Evolutionary conservation across 2,888 invertebrate species (phyloP).

Genomic region (Spialia ferax): DNA sequence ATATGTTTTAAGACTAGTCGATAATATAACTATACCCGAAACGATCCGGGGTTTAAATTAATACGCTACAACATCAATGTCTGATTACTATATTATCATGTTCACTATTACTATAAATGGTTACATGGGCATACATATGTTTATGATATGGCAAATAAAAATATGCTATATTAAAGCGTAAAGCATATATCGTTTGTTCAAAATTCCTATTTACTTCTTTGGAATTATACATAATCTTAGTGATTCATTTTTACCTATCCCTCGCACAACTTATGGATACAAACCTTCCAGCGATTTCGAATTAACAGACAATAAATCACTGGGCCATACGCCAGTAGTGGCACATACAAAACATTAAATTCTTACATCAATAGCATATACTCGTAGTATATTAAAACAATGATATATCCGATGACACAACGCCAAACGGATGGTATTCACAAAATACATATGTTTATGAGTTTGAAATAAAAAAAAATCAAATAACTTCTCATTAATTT

Average conservation of each 20-base stretch:
- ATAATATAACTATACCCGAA: constrained; percentile 71
- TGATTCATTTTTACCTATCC: constrained; percentile 9
- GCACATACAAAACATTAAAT: not conserved
- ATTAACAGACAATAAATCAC: not conserved
- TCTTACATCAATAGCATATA: not conserved
- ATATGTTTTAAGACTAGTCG: constrained; percentile 70
- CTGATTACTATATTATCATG: constrained; percentile 59
- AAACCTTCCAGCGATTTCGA: constrained; percentile 11
- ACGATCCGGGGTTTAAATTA: constrained; percentile 60
- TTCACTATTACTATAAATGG: constrained; percentile 65
- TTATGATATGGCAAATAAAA: constrained; percentile 53
- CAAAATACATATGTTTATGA: not conserved
- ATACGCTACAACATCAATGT: constrained; percentile 72
- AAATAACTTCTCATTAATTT: not conserved
- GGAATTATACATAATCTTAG: constrained; percentile 55
- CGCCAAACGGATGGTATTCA: not conserved
- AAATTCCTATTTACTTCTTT: constrained; percentile 74
- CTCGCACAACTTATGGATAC: not conserved
- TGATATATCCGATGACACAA: not conserved
- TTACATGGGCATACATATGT: constrained; percentile 60
- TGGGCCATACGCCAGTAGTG: not conserved
- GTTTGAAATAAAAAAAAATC: not conserved
- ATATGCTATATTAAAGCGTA: constrained; percentile 54
- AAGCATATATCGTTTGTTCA: constrained; percentile 74
- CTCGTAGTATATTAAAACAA: no score